Evolutionary conservation across 2,888 invertebrate genomes (phyloP), one percentile per base, ranked within the genome.

Genomic region (Busseola fusca): DNA sequence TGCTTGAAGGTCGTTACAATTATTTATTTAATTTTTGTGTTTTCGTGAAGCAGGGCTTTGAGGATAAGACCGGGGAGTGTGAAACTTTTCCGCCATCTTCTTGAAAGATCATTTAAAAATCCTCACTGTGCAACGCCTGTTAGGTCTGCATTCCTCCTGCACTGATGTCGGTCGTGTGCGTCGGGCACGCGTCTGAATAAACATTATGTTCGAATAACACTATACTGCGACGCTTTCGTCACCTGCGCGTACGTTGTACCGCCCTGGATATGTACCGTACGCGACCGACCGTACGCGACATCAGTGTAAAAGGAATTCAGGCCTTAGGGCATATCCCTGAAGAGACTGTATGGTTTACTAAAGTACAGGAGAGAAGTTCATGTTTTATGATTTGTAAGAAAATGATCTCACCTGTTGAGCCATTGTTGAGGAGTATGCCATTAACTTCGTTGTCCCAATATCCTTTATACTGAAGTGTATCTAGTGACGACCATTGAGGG

Each of bases 371-470:
- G 16, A 27, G 0, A 54, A 18, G 52, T 6, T 54, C 16, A 54
- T 27, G 9, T 27, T 21, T 42, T 27, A 60, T 1, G 9, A 59
- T 25, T 40, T 60, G 25, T 25, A 16, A 54, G 16, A 16, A 27
- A 3, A 9, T 25, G 12, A n/a, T 27, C 82, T 80, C 73, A 97
- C 97, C 97, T 84, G 97, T 97, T 84, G 97, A 96, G 69, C 97
- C 97, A 82, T 97, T 97, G 87, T 97, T 97, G 34, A 96, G 94
- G 16, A 97, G 94, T 7, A 94, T 93, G 40, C 97, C 97, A 50
- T 94, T 93, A 6, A 96, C 95, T 10, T 95, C 93, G 62, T 96
- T 94, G 82, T 96, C 96, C 96, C 96, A 96, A 81, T 97, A 96
- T 0, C 96, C 96, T 65, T 95, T 96, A 85, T 96, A 97, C 84